Percentiles rank a stretch among this genome's conserved stretches.
These are phyloP conservation scores for Agapornis roseicollis DNA, from an alignment of 2,113 vertebrate species.

Conservation along the genomic window DNA sequence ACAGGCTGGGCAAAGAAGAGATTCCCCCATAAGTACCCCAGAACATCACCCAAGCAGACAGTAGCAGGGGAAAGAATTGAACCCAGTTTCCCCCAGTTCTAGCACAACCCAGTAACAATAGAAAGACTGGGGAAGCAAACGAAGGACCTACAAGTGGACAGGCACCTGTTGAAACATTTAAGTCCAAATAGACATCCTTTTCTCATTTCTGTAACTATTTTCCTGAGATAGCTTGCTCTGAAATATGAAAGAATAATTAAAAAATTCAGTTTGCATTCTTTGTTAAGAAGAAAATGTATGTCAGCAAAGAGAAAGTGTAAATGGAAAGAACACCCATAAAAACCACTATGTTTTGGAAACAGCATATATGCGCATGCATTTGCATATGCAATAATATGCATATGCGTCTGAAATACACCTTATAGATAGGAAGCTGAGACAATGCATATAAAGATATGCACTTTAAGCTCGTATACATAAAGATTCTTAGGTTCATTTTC, in stretches of 20 bases:
- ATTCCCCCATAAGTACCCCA: too few relatives aligned
- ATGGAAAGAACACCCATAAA: background rate
- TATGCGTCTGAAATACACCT: background rate
- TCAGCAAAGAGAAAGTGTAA: background rate
- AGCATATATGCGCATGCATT: background rate
- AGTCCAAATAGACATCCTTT: background rate
- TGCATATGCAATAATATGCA: background rate
- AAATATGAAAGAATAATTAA: background rate
- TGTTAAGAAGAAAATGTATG: background rate
- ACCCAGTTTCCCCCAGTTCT: background rate
- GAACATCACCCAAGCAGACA: rapidly evolving
- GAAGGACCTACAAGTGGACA: background rate
- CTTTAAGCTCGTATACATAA: background rate
- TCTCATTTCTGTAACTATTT: background rate
- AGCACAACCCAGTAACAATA: background rate
- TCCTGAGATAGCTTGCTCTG: background rate
- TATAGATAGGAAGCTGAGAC: background rate
- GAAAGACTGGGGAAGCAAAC: background rate
- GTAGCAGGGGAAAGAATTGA: background rate
- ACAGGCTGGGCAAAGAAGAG: too few relatives aligned
- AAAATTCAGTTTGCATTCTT: background rate
- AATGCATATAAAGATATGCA: background rate
- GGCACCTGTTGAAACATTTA: background rate
- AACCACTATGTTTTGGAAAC: background rate
- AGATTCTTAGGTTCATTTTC: slow-evolving; percentile 2